These are phyloP conservation scores for Thysanoteuthis rhombus DNA, from an alignment of 2,888 invertebrate genomes.

Conservation along the genomic window DNA sequence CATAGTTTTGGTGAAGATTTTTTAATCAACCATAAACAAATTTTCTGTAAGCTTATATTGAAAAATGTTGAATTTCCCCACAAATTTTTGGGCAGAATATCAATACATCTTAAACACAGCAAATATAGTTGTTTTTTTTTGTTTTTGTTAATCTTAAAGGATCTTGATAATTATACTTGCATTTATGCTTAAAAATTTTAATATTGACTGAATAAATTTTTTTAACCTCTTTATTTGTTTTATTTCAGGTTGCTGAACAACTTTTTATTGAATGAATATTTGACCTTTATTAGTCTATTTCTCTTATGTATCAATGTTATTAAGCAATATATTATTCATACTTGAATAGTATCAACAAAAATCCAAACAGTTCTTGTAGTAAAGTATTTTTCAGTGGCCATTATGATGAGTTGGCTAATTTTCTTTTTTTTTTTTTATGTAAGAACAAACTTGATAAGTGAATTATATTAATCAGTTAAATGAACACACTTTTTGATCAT, in stretches of 20 bases:
- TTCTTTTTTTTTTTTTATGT: too few relatives aligned
- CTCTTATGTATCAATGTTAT: neutral
- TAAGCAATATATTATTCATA: neutral
- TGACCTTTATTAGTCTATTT: neutral
- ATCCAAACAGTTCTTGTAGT: neutral
- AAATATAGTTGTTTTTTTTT: neutral
- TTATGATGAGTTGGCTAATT: too few relatives aligned
- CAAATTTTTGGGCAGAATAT: too few relatives aligned
- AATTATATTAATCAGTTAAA: too few relatives aligned
- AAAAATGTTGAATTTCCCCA: too few relatives aligned
- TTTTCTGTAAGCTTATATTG: too few relatives aligned
- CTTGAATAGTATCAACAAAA: neutral
- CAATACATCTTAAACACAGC: neutral
- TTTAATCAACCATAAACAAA: too few relatives aligned
- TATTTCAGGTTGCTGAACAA: neutral
- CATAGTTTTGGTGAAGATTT: too few relatives aligned
- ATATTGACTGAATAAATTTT: neutral
- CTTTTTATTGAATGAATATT: neutral
- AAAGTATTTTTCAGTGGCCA: neutral
- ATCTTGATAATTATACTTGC: neutral
- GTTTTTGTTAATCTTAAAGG: neutral
- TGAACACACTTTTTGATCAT: too few relatives aligned
- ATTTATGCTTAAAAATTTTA: neutral
- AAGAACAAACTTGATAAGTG: too few relatives aligned
- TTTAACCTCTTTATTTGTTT: neutral